Conservation (phyloP, 1,140 invertebrate genomes). For the Lucilia sericata region DNA sequence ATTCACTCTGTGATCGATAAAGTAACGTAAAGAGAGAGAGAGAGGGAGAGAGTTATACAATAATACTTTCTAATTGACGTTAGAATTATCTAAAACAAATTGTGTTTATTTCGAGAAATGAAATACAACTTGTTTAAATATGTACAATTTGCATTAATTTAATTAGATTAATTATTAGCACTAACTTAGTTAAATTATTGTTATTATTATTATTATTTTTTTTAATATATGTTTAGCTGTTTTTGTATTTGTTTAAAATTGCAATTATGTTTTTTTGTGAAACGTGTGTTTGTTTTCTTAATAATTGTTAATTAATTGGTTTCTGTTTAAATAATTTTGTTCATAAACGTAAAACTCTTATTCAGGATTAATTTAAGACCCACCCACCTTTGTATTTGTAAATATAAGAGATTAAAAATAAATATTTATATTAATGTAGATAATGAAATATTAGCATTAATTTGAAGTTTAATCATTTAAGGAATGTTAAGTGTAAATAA, state of each 20-base stretch:
- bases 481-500: not conserved
- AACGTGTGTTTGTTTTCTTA: not conserved
- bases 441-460: not conserved
- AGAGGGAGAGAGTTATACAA: constrained; percentile 47
- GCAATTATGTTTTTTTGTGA: not conserved
- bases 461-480: not conserved
- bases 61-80: not conserved
- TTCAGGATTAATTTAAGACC: not conserved
- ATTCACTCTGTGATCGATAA: constrained; percentile 53
- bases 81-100: not conserved
- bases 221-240: constrained; percentile 50
- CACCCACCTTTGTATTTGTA: constrained; percentile 14
- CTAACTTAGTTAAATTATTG: not conserved
- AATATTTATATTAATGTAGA: not conserved
- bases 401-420: not conserved
- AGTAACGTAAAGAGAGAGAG: not conserved
- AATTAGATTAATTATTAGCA: constrained; percentile 4
- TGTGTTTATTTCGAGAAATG: not conserved
- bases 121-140: not conserved
- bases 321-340: not conserved
- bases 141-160: not conserved
- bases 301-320: not conserved
- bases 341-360: not conserved
- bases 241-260: not conserved
- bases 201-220: constrained; percentile 23